phyloP scores from a whole-genome alignment of 1,140 invertebrate genomes.

The Camponotus pennsylvanicus region DNA sequence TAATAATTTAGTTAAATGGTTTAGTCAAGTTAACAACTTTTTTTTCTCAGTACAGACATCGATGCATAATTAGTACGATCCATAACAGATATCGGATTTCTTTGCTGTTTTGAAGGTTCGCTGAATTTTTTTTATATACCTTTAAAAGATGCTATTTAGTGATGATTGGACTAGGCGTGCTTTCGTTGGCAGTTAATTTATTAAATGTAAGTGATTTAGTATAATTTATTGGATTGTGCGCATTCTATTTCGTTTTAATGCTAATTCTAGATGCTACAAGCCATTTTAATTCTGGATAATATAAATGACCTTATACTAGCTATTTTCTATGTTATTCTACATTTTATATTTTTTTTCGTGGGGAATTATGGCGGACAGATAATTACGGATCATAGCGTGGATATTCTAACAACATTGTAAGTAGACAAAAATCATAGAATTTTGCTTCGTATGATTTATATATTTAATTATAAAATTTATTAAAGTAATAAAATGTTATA shows the following conservation, averaged over 20 bases:
- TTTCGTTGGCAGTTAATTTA: constrained; percentile 27
- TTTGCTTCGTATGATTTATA: not conserved
- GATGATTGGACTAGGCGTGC: constrained; percentile 9
- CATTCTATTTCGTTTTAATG: not conserved
- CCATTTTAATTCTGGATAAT: not conserved
- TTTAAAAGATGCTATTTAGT: constrained; percentile 4
- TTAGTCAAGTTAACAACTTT: no score
- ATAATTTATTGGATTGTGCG: no score
- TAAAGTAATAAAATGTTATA: not conserved
- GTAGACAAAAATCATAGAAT: not conserved
- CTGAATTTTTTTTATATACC: not conserved
- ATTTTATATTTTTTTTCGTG: constrained; percentile 11
- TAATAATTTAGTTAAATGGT: no score
- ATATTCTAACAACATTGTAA: constrained; percentile 18
- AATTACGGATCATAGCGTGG: constrained; percentile 1
- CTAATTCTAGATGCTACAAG: constrained; percentile 28
- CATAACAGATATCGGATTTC: constrained; percentile 3
- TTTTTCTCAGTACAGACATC: no score
- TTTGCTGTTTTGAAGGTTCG: constrained; percentile 15
- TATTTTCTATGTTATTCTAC: constrained; percentile 16
- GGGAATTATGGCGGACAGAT: constrained; percentile 29
- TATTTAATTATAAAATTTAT: constrained; percentile 5
- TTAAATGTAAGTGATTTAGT: constrained; percentile 17
- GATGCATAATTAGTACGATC: not conserved
- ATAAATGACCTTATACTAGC: not conserved